A percentile compares a stretch with the other conserved stretches of the same genome.
These are phyloP conservation scores for Calameuta pallipes DNA, from an alignment of 2,888 invertebrate genomes.

Conservation along the genomic window DNA sequence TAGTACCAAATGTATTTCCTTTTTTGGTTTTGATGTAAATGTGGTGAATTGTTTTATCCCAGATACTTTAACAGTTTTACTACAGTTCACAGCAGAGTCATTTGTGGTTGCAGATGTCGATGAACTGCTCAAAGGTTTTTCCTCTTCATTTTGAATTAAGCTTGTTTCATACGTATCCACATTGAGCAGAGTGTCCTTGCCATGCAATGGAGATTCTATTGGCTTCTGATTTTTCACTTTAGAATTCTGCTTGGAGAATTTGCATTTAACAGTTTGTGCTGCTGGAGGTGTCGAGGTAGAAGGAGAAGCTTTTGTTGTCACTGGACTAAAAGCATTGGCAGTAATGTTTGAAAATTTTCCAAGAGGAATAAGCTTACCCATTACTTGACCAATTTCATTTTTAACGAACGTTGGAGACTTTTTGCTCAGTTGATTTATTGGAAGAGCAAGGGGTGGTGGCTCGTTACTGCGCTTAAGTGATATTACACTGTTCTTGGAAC, in stretches of 20 bases:
- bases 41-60: not conserved
- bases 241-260: not conserved
- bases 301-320: not conserved
- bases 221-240: not conserved
- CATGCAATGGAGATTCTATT: not conserved
- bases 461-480: slow-evolving; percentile 16
- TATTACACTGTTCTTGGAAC: slow-evolving; percentile 14
- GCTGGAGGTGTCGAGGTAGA: not conserved
- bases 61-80: not conserved
- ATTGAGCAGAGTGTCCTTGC: not conserved
- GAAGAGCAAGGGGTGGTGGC: slow-evolving; percentile 16
- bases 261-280: not conserved
- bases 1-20: slow-evolving; percentile 17
- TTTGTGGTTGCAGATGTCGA: not conserved
- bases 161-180: not conserved
- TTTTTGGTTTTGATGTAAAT: slow-evolving; percentile 16
- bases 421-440: slow-evolving; percentile 16
- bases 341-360: slow-evolving; percentile 17
- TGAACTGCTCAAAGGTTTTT: not conserved
- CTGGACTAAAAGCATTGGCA: slow-evolving; percentile 10
- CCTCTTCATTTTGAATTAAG: not conserved
- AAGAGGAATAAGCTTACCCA: slow-evolving; percentile 19
- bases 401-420: slow-evolving; percentile 19
- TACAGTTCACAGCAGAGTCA: not conserved
- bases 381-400: slow-evolving; percentile 22